Percentiles rank a stretch among this genome's conserved stretches.
Conservation (phyloP, 2,888 invertebrate species). For the Serripes groenlandicus region DNA sequence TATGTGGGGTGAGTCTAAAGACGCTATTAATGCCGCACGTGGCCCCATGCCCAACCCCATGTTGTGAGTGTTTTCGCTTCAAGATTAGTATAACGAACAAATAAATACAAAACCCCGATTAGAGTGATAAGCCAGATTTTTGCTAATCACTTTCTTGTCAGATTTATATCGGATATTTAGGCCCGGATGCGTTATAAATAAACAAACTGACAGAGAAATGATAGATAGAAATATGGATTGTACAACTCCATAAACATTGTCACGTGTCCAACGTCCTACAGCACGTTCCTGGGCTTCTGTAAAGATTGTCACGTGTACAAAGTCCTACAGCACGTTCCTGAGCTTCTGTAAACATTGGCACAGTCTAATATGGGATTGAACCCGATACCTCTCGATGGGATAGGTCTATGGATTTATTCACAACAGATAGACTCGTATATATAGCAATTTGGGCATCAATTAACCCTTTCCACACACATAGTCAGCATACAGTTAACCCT, state of each 20-base stretch:
- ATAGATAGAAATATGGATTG: background rate
- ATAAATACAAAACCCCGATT: background rate
- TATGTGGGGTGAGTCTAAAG: background rate
- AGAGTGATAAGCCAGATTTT: background rate
- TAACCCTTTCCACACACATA: too few relatives aligned
- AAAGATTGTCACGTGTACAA: too few relatives aligned
- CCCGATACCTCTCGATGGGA: too few relatives aligned
- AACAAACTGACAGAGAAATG: background rate
- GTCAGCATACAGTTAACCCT: too few relatives aligned
- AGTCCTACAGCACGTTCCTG: too few relatives aligned
- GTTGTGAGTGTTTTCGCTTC: background rate
- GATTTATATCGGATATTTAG: background rate
- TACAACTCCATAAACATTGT: background rate
- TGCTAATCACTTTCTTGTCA: background rate
- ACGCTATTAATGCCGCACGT: background rate
- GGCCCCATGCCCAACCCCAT: background rate
- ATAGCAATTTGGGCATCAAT: too few relatives aligned
- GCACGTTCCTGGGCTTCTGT: too few relatives aligned
- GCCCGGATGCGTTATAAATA: background rate
- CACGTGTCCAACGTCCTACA: too few relatives aligned
- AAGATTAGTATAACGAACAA: conserved; percentile 1
- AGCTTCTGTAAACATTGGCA: too few relatives aligned
- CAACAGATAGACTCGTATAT: too few relatives aligned
- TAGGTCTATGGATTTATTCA: too few relatives aligned
- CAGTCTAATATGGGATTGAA: too few relatives aligned